A percentile compares a stretch with the other conserved stretches of the same genome.
Evolutionary conservation across 2,888 invertebrate genomes (phyloP).

Genomic region (Acleris laterana): DNA sequence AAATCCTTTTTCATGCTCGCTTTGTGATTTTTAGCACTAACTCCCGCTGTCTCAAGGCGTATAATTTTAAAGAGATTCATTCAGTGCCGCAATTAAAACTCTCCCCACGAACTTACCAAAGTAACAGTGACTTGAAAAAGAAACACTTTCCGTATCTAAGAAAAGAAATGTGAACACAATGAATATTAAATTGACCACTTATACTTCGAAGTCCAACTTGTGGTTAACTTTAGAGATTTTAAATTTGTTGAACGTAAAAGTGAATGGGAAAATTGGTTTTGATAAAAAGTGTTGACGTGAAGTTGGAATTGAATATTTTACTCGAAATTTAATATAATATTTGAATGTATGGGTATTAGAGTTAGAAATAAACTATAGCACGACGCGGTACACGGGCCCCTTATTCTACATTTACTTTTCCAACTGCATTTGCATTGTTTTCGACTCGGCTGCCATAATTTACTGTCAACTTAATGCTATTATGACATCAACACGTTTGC

Average conservation of each 20-base stretch:
- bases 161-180: neutral
- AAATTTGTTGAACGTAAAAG: constrained; percentile 46
- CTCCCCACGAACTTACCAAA: neutral
- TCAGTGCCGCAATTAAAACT: constrained; percentile 48
- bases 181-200: constrained; percentile 10
- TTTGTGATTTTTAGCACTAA: constrained; percentile 61
- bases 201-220: neutral
- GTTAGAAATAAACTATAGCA: too few species aligned
- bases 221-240: neutral
- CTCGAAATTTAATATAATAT: too few species aligned
- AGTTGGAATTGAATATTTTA: too few species aligned
- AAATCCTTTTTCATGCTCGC: constrained; percentile 61
- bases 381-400: too few species aligned
- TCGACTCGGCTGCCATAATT: too few species aligned
- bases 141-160: neutral
- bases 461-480: too few species aligned
- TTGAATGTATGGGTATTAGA: too few species aligned
- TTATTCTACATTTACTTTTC: too few species aligned
- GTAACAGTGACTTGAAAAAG: neutral
- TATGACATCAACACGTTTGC: too few species aligned
- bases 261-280: constrained; percentile 38
- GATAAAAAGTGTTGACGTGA: too few species aligned
- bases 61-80: constrained; percentile 56
- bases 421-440: too few species aligned
- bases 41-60: constrained; percentile 44